These are phyloP conservation scores for Heliconius aoede DNA, from an alignment of 2,888 invertebrate species.

Conservation along the genomic window DNA sequence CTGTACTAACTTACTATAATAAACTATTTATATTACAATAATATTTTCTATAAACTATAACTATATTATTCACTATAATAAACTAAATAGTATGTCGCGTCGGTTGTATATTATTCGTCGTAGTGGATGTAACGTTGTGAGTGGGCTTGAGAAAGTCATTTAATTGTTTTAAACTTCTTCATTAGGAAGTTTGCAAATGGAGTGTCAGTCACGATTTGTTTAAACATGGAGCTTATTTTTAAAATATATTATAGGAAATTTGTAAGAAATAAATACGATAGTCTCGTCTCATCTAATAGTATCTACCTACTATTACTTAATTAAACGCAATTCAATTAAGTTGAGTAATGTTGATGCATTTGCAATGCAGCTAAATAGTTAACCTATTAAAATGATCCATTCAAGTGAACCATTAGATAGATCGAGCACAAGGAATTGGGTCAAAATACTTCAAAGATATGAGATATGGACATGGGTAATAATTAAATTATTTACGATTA, in stretches of 20 bases:
- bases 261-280: not conserved
- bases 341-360: conserved; percentile 1
- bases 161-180: conserved; percentile 16
- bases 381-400: conserved; percentile 1
- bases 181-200: conserved; percentile 10
- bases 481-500: not conserved
- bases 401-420: conserved; percentile 21
- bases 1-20: too few species aligned
- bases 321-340: not conserved
- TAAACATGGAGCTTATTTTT: not conserved
- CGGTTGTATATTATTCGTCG: not conserved
- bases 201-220: conserved; percentile 25
- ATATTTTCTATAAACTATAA: too few species aligned
- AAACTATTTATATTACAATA: too few species aligned
- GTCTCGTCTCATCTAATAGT: too few species aligned
- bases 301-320: not conserved
- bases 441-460: conserved; percentile 15
- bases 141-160: not conserved
- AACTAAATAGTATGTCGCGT: not conserved
- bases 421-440: conserved; percentile 12
- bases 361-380: conserved; percentile 6
- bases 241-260: not conserved
- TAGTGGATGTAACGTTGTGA: not conserved
- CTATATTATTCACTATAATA: too few species aligned
- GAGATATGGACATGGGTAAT: not conserved